phyloP scores from a whole-genome alignment of 2,113 vertebrate genomes.

The Sialia sialis region DNA sequence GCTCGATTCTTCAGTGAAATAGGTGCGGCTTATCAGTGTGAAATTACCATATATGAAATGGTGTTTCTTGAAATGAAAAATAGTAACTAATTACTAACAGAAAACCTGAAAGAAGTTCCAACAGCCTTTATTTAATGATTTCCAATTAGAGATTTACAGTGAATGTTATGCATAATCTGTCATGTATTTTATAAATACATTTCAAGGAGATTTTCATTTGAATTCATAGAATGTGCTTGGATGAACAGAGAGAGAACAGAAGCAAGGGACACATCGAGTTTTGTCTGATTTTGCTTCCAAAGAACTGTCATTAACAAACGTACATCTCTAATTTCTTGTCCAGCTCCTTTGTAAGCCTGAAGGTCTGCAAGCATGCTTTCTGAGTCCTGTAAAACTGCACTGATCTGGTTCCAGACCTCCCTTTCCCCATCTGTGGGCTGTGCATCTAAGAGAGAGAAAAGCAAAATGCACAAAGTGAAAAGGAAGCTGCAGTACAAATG shows the following conservation, averaged over 20 bases:
- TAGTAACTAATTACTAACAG: background rate
- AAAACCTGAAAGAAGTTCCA: background rate
- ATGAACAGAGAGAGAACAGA: background rate
- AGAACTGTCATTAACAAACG: constrained; percentile 39
- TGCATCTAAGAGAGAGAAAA: constrained; percentile 80
- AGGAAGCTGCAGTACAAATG: background rate
- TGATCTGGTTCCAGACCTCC: constrained; percentile 97
- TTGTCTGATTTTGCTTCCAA: background rate
- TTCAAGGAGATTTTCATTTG: background rate
- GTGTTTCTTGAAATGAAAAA: background rate
- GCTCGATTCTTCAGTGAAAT: no score
- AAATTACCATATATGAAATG: background rate
- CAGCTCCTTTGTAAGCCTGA: constrained; percentile 96
- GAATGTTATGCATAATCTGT: background rate
- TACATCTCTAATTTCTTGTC: constrained; percentile 97
- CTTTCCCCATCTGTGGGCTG: constrained; percentile 94
- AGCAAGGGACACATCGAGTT: background rate
- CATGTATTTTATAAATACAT: background rate
- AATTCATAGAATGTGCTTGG: background rate
- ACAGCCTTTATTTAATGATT: background rate
- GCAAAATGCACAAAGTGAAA: background rate
- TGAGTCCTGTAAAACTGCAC: constrained; percentile 92
- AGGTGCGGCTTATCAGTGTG: no score
- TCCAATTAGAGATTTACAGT: background rate
- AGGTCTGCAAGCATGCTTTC: constrained; percentile 93